Evolutionary conservation across 1,140 invertebrate genomes (phyloP), one percentile per base, ranked within the genome.

Genomic region (Drosophila insularis): DNA sequence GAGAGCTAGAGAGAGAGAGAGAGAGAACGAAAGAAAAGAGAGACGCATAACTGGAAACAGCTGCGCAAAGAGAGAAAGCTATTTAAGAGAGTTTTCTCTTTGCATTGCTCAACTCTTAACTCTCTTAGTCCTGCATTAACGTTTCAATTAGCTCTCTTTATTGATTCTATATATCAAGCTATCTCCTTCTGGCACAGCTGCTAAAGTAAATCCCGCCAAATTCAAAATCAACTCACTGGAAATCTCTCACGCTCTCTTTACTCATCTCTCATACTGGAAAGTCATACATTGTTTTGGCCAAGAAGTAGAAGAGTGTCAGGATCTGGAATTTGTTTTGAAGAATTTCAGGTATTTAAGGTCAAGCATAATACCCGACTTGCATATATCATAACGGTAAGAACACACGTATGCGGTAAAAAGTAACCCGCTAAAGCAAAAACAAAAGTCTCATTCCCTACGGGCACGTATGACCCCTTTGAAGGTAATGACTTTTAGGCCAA

Each of bases 401-500:
- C 21, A 43, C 35, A 32, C 14, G n/a, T 35, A 58, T 17, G 55
- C 7, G 35, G 14, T 37, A 58, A 19, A 58, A 37, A 50, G 7
- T 50, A 50, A 50, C 7, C 7, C n/a, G 10, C 43, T 50, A 10
- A 19, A 17, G 14, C 40, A 43, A 43, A 23, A 23, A 23, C 23
- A 23, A 23, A 23, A 23, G 23, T 27, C 8, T 21, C 19, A 8
- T 7, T 19, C 43, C 17, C 39, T 55, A 68, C 71, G 80, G 61
- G 74, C 82, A 86, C 82, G 81, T 86, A 63, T 86, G 81, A 86
- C 81, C 82, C 75, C 77, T 78, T 86, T 86, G 71, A 62, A 68
- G 68, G 60, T 64, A 81, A 81, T 86, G 63, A 78, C 59, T 79
- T 87, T 86, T 79, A n/a, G 32, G 75, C 82, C 82, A 81, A 78